Evolutionary conservation across 2,888 invertebrate genomes (phyloP), one percentile per base, ranked within the genome.

Genomic region (Microplitis manilae): DNA sequence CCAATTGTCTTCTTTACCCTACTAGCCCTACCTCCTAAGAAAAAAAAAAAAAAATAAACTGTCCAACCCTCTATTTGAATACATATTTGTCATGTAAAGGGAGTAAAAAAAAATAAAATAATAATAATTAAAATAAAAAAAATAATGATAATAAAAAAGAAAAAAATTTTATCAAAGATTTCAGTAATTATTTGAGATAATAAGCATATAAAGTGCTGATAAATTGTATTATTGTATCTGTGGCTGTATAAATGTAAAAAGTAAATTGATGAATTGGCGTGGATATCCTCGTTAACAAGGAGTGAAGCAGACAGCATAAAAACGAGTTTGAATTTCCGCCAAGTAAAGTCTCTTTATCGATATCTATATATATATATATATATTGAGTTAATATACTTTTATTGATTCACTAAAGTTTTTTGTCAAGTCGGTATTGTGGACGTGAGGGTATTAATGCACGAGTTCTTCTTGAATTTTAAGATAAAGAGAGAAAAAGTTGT

Each of bases 401-500:
- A 60, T 74, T 20, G 61, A 74, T 74, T 74, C 60, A 39, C 60
- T 0, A 13, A 17, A 13, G n/a, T 74, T 68, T 74, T 68, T 39
- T 68, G 67, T 38, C 41, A 38, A 9, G 20, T 59, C 38, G 60
- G 38, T 65, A 7, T 39, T 30, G 74, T 60, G 15, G 60, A 59
- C 17, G 62, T 39, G 50, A 17, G 30, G 38, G 41, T 64, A 41
- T 41, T 73, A 50, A 68, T 41, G 76, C 50, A 50, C 13, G 50
- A 50, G 8, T 13, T 50, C 50, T 13, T 50, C 13, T 50, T 50
- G 13, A 13, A 70, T 60, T 62, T 67, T 13, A 5, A 72, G n/a
- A 65, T 64, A 73, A 30, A 15, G 59, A 39, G 39, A 74, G 70
- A 81, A 81, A 81, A 80, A 79, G 75, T 79, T 75, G 79, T 76